Base-by-base conservation (phyloP, 2,888 invertebrate species). In the Eupithecia exiguata region DNA sequence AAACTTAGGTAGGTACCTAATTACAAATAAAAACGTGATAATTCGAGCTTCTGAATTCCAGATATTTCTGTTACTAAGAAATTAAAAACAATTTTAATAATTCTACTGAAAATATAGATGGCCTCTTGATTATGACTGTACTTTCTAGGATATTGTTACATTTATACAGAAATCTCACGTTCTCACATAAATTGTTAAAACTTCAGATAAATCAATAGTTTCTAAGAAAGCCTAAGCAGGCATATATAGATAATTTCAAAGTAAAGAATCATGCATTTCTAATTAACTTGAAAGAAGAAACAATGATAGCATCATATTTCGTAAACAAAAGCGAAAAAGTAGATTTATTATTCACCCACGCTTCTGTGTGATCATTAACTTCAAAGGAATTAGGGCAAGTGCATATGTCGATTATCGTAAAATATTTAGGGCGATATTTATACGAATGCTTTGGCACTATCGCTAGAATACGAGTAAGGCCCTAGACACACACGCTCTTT, bases 341-440 rank as follows among this genome's bases (percentile, higher is more conserved):
- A 53, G 49, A 21, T 21, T 10, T 53, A 61, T 25, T 62, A 62
- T 35, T 25, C 43, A 43, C 62, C 69, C 21, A 58, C 21, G 58
- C 58, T 40, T 38, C 62, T 58, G 68, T 66, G 30, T 62, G 9
- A 53, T 63, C 65, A 67, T 62, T 53, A 70, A 73, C 72, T 69
- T 73, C 72, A 75, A 72, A 73, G 70, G 61, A 73, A 73, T 73
- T 58, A 62, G 75, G 65, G 70, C 75, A 75, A 65, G 70, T 72
- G 58, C 70, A 76, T 73, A 77, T 71, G 77, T 66, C 71, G 74
- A 72, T 73, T 75, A 70, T 72, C 70, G 70, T 70, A 40, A 58
- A 46, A 73, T 74, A 76, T 78, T 79, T 76, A 74, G 78, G 38
- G 38, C 25, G 66, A 36, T 43, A 21, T 66, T 43, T 66, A n/a